Percentiles rank a stretch among this genome's conserved stretches.
These are phyloP conservation scores for Gryllus longicercus DNA, from an alignment of 2,888 invertebrate species.

Conservation along the genomic window DNA sequence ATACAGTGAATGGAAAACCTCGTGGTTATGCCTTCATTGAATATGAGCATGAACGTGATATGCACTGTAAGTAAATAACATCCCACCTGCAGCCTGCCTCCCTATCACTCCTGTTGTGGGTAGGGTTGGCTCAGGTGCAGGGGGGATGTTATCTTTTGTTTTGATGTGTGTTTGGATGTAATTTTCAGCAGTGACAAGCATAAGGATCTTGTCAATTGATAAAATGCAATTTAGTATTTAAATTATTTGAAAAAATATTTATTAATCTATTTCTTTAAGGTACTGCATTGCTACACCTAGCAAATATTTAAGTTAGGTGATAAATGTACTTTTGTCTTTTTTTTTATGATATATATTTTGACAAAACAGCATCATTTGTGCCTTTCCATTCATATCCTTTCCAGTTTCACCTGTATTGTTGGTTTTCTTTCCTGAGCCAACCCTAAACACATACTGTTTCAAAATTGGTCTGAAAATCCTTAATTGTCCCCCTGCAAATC, in stretches of 20 bases:
- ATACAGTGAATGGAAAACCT: conserved; percentile 85
- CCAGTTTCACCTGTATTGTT: not conserved
- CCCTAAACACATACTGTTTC: not conserved
- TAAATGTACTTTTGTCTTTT: too few species aligned
- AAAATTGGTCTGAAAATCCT: not conserved
- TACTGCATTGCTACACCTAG: too few species aligned
- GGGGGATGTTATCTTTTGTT: not conserved
- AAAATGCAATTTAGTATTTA: too few species aligned
- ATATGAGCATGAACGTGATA: conserved; percentile 98
- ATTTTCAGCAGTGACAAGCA: not conserved
- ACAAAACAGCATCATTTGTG: too few species aligned
- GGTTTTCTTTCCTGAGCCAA: not conserved
- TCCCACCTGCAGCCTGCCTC: conserved; percentile 25
- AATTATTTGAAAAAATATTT: too few species aligned
- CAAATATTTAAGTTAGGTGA: too few species aligned
- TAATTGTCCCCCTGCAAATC: conserved; percentile 11
- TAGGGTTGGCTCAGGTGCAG: conserved; percentile 20
- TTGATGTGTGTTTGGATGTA: not conserved
- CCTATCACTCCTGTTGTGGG: conserved; percentile 22
- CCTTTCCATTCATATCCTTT: not conserved
- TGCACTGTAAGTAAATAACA: conserved; percentile 87
- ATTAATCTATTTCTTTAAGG: too few species aligned
- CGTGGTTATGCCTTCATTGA: conserved; percentile 99
- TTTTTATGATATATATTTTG: too few species aligned
- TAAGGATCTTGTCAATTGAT: too few species aligned